A percentile compares a stretch with the other conserved stretches of the same genome.
These are phyloP conservation scores for Lepidothrix coronata DNA, from an alignment of 2,113 vertebrate genomes.

Conservation along the genomic window DNA sequence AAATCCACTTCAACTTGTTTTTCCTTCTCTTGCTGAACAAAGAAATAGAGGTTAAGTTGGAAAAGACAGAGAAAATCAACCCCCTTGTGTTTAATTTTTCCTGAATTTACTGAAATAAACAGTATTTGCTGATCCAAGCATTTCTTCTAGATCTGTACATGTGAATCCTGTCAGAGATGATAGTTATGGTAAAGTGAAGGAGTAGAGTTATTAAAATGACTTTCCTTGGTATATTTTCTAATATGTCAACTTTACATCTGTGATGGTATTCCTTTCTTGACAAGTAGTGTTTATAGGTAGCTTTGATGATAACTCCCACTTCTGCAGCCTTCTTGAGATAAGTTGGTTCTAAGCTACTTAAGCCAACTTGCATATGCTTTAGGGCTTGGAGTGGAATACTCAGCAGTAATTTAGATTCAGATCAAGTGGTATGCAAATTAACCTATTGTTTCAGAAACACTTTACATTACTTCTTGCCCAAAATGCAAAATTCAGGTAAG, in stretches of 20 bases:
- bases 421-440: background rate
- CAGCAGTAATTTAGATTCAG: background rate
- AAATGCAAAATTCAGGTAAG: background rate
- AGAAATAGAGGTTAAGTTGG: background rate
- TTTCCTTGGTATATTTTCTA: background rate
- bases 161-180: background rate
- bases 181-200: background rate
- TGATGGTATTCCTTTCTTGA: background rate
- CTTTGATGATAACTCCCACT: background rate
- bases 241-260: background rate
- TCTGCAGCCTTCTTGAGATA: background rate
- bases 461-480: background rate
- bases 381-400: background rate
- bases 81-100: background rate
- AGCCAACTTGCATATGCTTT: background rate
- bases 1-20: background rate
- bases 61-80: background rate
- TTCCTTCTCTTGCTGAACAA: background rate
- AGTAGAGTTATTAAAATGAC: background rate
- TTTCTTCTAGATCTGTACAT: background rate
- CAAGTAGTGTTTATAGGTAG: background rate
- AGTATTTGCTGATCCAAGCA: background rate
- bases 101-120: background rate
- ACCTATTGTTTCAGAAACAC: background rate
- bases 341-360: background rate